Evolutionary conservation across 2,888 invertebrate genomes (phyloP), one percentile per base, ranked within the genome.

Genomic region (Microplitis deprimator): DNA sequence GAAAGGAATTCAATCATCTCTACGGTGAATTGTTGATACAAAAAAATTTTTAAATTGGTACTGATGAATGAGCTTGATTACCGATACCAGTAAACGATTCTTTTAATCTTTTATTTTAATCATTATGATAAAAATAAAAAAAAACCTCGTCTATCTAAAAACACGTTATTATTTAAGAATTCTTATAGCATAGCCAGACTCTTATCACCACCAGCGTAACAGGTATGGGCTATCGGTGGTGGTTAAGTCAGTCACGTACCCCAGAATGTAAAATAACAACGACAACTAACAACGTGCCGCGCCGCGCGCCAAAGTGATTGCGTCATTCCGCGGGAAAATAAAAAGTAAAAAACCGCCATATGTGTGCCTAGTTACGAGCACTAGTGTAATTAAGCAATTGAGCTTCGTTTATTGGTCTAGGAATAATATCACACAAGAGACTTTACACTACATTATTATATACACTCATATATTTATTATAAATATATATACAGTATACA

Each of bases 381-480:
- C 65, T 41, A 29, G 71, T 69, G 69, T 77, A 77, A 77, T 77
- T 77, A 68, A 70, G 69, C 77, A 77, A 77, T 77, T 77, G 73
- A 59, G 69, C 13, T 5, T 50, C 50, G 68, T 76, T 76, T 65
- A 77, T 77, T 73, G 73, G 73, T 39, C 41, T 69, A 73, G 62
- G 39, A 65, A 67, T 39, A 39, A 29, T 29, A 29, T 29, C 38
- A 13, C n/a, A 17, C 6, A 17, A 38, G 17, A 40, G 40, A 8
- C 50, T 39, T 16, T 40, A 68, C 40, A 68, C 50, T 50, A 65
- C 38, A 65, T 65, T 65, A 50, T 50, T 13, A 50, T 50, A 20
- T 29, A 29, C 29, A 29, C 29, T 29, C 29, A 29, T 29, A 29
- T 50, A 50, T 50, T 50, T 50, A 50, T 50, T 50, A 13, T 50